phyloP scores from a whole-genome alignment of 92 coral and sea anemone genomes.

The Pocillopora grandis region DNA sequence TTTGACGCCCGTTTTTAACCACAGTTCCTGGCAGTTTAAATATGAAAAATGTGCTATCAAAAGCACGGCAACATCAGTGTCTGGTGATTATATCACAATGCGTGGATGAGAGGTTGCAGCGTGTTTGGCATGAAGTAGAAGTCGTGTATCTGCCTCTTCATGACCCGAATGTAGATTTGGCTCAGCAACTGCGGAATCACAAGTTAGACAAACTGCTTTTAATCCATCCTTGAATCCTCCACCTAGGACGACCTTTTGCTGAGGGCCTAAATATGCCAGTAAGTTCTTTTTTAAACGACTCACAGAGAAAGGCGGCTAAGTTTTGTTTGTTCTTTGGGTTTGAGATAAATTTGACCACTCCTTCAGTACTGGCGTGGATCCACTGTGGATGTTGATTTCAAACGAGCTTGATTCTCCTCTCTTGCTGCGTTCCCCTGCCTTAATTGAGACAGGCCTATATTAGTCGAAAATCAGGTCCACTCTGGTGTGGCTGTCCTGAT shows the following conservation, averaged over 20 bases:
- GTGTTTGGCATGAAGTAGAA: conserved; percentile 59
- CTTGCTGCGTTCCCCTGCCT: conserved; percentile 56
- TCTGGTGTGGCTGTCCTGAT: conserved; percentile 24
- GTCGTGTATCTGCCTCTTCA: conserved; percentile 71
- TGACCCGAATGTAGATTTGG: conserved; percentile 51
- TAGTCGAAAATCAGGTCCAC: conserved; percentile 52
- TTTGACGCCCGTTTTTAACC: too few relatives aligned
- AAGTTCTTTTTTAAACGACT: conserved; percentile 38
- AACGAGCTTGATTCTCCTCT: conserved; percentile 43
- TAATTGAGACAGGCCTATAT: conserved; percentile 39
- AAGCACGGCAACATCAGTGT: conserved; percentile 59
- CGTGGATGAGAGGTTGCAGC: conserved; percentile 50
- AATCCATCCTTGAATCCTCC: conserved; percentile 66
- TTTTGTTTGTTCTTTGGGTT: conserved; percentile 60
- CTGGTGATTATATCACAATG: conserved; percentile 55
- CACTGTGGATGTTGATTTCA: conserved; percentile 48
- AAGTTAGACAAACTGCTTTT: conserved; percentile 40
- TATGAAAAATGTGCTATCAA: conserved; percentile 50
- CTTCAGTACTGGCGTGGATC: conserved; percentile 51
- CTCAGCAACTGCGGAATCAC: conserved; percentile 17
- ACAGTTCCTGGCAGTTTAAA: conserved; percentile 39
- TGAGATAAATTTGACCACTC: conserved; percentile 63
- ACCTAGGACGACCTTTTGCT: conserved; percentile 56
- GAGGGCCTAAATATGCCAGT: conserved; percentile 29
- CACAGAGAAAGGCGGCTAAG: conserved; percentile 54